Percentiles rank a stretch among this genome's conserved stretches.
phyloP scores from a whole-genome alignment of 2,797 vertebrate genomes.

The Manis crassicaudata region DNA sequence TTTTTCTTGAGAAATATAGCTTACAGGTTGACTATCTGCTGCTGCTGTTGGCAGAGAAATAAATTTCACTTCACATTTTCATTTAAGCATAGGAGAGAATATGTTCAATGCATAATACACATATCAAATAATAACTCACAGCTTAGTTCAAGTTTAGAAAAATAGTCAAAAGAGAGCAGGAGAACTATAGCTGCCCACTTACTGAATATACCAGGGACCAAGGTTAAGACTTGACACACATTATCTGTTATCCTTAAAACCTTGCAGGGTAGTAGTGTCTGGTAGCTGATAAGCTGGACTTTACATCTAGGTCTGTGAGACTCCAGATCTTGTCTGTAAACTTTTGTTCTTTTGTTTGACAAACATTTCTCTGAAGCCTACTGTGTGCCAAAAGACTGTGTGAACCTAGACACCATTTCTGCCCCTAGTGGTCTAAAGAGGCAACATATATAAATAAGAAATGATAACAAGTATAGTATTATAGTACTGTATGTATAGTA shows the following conservation, averaged over 20 bases:
- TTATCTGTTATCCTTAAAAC: conserved; percentile 3
- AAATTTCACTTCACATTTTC: background rate
- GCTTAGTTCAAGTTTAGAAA: conserved; percentile 13
- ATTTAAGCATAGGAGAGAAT: conserved; percentile 1
- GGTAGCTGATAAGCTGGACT: background rate
- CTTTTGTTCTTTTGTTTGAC: background rate
- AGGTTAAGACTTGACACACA: background rate
- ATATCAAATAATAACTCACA: background rate
- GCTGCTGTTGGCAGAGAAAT: background rate
- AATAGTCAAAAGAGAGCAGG: background rate
- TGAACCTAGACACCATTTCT: background rate
- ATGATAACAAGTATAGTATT: too few species aligned
- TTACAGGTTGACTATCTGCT: background rate
- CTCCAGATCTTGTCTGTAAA: background rate
- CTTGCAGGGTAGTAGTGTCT: too few species aligned
- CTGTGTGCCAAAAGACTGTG: background rate
- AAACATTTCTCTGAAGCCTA: background rate
- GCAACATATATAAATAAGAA: background rate
- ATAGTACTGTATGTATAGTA: too few species aligned
- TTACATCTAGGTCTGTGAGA: background rate
- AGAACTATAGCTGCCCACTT: background rate
- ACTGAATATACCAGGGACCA: background rate
- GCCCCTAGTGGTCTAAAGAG: background rate
- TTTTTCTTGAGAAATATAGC: background rate
- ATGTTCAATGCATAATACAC: background rate